Evolutionary conservation across 2,888 invertebrate species (phyloP).

Genomic region (Myopa tessellatipennis): DNA sequence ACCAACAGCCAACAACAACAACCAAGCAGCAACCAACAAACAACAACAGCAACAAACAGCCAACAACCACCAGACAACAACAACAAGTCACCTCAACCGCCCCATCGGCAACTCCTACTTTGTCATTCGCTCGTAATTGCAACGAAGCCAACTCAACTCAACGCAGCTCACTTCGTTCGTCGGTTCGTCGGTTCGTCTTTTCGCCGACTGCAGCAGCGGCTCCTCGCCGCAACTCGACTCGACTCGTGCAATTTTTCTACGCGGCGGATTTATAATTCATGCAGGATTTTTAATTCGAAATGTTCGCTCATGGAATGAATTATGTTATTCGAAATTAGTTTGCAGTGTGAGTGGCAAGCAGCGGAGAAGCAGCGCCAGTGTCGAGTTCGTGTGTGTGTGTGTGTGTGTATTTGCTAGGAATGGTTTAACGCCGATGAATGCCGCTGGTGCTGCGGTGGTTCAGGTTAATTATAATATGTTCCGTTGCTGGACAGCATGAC

Average conservation of each 20-base stretch:
- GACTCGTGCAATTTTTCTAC: not conserved
- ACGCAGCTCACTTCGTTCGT: not conserved
- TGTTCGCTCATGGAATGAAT: conserved; percentile 54
- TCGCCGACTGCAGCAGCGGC: not conserved
- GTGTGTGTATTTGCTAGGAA: conserved; percentile 19
- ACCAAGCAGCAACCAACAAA: not conserved
- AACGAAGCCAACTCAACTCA: not conserved
- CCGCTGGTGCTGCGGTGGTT: conserved; percentile 61
- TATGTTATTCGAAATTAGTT: conserved; percentile 67
- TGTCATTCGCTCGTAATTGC: conserved; percentile 37
- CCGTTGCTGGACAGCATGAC: conserved; percentile 38
- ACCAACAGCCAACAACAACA: not conserved
- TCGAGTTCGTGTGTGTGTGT: not conserved
- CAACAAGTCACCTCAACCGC: not conserved
- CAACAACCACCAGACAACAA: no score
- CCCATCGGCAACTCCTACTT: conserved; percentile 35
- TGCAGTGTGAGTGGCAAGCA: conserved; percentile 47
- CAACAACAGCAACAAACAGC: not conserved
- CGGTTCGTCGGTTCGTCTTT: no score
- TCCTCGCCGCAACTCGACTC: not conserved
- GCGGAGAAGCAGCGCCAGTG: not conserved
- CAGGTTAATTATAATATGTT: conserved; percentile 64
- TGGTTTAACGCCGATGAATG: conserved; percentile 51
- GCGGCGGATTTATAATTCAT: conserved; percentile 35
- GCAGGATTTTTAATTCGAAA: conserved; percentile 40